phyloP scores from a whole-genome alignment of 2,797 vertebrate species.

The Notoglanidium macrostoma region DNA sequence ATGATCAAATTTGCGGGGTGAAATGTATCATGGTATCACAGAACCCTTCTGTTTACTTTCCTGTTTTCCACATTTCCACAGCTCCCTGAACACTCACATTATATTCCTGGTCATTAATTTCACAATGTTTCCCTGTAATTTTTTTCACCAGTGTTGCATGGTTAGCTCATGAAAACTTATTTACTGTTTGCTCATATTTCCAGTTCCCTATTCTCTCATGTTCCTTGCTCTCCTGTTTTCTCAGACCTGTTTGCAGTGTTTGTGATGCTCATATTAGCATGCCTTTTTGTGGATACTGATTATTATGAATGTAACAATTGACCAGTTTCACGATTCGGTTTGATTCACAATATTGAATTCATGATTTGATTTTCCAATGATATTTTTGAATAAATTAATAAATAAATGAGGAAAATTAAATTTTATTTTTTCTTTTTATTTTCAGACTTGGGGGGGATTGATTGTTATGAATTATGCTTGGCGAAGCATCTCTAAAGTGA shows the following conservation, averaged over 20 bases:
- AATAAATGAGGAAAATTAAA: no score
- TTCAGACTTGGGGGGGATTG: not conserved
- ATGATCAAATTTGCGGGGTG: slow-evolving; percentile 37
- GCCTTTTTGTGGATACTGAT: not conserved
- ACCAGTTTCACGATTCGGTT: no score
- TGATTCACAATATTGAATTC: no score
- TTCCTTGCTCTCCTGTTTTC: not conserved
- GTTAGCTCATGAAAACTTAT: not conserved
- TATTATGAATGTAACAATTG: not conserved
- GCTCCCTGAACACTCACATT: not conserved
- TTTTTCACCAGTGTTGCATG: not conserved
- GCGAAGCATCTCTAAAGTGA: not conserved
- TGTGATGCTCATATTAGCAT: not conserved
- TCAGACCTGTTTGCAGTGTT: not conserved
- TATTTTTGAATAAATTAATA: no score
- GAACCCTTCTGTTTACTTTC: slow-evolving; percentile 9
- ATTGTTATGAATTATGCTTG: not conserved
- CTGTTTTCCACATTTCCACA: not conserved
- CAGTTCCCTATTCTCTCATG: not conserved
- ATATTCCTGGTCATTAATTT: slow-evolving; percentile 11
- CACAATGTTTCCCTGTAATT: not conserved
- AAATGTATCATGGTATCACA: slow-evolving; percentile 43
- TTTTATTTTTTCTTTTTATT: no score
- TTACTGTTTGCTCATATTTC: not conserved
- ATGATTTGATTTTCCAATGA: no score